These are phyloP conservation scores for Neofelis nebulosa DNA, from an alignment of 2,113 vertebrate genomes.

Conservation along the genomic window DNA sequence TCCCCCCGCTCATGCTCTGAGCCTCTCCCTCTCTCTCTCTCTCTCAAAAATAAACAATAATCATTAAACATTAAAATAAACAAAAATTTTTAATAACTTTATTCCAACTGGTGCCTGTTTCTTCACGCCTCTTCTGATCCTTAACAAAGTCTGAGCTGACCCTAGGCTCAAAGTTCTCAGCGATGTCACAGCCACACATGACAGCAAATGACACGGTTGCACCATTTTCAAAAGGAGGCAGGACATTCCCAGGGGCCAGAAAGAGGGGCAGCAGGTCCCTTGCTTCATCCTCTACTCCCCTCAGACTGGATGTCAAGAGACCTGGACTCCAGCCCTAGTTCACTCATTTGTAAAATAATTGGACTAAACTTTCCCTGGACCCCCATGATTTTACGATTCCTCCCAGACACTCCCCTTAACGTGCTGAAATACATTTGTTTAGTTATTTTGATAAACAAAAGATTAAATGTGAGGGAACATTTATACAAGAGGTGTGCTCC, in stretches of 20 bases:
- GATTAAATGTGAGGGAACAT: background rate
- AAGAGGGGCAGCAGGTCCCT: accelerated
- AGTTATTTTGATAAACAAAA: background rate
- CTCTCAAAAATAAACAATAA: background rate
- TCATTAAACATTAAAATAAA: too few relatives aligned
- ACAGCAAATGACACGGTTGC: background rate
- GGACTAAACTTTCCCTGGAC: background rate
- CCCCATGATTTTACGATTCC: background rate
- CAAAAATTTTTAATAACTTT: background rate
- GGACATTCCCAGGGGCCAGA: background rate
- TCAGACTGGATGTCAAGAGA: background rate
- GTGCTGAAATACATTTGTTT: background rate
- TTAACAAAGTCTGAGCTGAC: background rate
- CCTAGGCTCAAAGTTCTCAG: background rate
- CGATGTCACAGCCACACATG: background rate
- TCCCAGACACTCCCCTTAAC: background rate
- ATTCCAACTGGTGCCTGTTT: background rate
- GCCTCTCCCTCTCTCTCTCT: too few relatives aligned
- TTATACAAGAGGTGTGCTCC: background rate
- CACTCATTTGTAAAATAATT: background rate
- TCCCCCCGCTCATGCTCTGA: too few relatives aligned
- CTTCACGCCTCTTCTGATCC: background rate
- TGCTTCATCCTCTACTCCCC: background rate
- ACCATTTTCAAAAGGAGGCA: background rate
- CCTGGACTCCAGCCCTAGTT: background rate